Evolutionary conservation across 2,888 invertebrate species (phyloP).

Genomic region (Volucella bombylans): DNA sequence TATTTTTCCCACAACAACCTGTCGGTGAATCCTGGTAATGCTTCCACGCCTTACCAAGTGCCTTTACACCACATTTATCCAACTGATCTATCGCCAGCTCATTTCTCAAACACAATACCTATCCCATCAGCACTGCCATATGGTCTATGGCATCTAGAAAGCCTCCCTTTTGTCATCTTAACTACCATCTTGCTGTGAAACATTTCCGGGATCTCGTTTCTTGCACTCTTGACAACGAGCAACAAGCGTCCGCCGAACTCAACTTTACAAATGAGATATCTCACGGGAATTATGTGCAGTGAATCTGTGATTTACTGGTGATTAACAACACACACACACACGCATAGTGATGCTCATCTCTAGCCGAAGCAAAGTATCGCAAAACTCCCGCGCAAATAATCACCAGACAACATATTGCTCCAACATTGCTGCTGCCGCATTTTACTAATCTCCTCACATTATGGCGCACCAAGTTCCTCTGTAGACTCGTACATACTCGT

Average conservation of each 20-base stretch:
- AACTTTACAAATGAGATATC: slow-evolving; percentile 67
- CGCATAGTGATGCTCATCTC: slow-evolving; percentile 21
- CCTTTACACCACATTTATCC: background rate
- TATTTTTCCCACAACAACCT: too few relatives aligned
- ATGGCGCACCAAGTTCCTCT: slow-evolving; percentile 45
- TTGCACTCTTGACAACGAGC: slow-evolving; percentile 29
- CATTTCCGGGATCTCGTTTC: slow-evolving; percentile 66
- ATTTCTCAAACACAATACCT: slow-evolving; percentile 46
- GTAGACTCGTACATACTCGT: background rate
- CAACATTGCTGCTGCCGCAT: slow-evolving; percentile 63
- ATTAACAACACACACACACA: slow-evolving; percentile 59
- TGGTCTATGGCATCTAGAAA: slow-evolving; percentile 4
- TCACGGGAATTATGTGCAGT: slow-evolving; percentile 70
- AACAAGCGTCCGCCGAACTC: slow-evolving; percentile 10
- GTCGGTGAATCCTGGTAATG: too few relatives aligned
- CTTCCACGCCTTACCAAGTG: too few relatives aligned
- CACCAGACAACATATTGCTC: slow-evolving; percentile 61
- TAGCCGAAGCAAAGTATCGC: background rate
- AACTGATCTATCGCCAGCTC: slow-evolving; percentile 55
- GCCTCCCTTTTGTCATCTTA: slow-evolving; percentile 64
- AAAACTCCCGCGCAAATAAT: slow-evolving; percentile 59
- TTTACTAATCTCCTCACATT: slow-evolving; percentile 71
- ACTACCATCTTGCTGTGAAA: slow-evolving; percentile 48
- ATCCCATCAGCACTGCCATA: slow-evolving; percentile 36
- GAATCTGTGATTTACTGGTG: slow-evolving; percentile 73